phyloP scores from a whole-genome alignment of 2,113 vertebrate genomes.

The Mellivora capensis region DNA sequence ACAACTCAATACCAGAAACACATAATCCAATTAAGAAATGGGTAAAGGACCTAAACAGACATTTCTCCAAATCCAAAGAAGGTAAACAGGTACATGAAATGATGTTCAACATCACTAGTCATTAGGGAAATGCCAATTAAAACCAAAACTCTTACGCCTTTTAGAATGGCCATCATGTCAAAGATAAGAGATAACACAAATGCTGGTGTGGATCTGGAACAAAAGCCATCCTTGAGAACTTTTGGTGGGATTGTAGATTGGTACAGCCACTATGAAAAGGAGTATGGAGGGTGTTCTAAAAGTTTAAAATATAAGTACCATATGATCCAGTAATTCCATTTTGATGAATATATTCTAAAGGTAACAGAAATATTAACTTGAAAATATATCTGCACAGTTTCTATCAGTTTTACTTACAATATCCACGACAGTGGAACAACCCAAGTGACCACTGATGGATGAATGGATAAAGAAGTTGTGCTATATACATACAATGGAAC shows the following conservation, averaged over 20 bases:
- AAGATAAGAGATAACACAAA: background rate
- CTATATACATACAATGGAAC: background rate
- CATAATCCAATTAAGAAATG: background rate
- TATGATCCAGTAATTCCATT: background rate
- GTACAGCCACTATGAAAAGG: background rate
- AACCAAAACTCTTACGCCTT: background rate
- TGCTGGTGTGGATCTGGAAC: background rate
- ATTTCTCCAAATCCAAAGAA: background rate
- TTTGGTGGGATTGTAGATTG: background rate
- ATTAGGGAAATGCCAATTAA: background rate
- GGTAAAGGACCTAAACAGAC: background rate
- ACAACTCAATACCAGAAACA: background rate
- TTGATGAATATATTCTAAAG: background rate
- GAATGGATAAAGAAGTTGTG: background rate
- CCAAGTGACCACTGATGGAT: background rate
- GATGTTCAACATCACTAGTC: background rate
- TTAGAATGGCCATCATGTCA: background rate
- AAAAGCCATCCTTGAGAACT: background rate
- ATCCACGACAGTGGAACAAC: background rate
- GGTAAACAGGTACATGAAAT: background rate
- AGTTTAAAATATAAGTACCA: background rate
- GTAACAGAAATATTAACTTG: background rate
- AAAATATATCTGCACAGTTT: background rate
- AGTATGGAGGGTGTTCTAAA: background rate
- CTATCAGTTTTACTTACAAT: background rate